Evolutionary conservation across 2,113 vertebrate genomes (phyloP).

Genomic region (Podarcis cretensis): DNA sequence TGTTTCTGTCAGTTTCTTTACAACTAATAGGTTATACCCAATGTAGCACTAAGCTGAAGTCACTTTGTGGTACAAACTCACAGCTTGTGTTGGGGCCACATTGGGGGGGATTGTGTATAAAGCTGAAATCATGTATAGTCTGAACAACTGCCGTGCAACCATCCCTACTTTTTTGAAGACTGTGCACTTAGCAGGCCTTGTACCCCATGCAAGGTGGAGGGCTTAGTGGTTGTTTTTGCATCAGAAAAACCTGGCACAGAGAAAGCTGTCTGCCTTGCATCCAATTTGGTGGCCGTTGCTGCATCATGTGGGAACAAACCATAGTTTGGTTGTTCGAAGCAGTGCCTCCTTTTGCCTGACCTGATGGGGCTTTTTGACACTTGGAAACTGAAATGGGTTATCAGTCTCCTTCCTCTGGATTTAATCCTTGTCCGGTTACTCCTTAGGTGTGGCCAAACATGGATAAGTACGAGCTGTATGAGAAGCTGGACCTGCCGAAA

Average conservation of each 20-base stretch:
- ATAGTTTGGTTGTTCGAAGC: not conserved
- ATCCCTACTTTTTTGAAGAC: too few species aligned
- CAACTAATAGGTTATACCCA: not conserved
- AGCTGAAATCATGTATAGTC: too few species aligned
- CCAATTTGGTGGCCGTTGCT: not conserved
- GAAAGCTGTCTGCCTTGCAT: too few species aligned
- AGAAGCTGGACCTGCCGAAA: conserved; percentile 96
- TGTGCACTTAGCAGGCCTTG: too few species aligned
- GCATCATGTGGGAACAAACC: not conserved
- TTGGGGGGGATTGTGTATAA: too few species aligned
- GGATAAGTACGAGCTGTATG: conserved; percentile 95
- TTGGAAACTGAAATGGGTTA: not conserved
- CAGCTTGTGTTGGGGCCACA: too few species aligned
- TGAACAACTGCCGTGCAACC: too few species aligned
- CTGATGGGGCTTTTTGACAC: not conserved
- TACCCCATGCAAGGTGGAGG: too few species aligned
- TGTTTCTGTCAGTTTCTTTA: not conserved
- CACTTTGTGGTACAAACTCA: too few species aligned
- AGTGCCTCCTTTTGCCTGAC: not conserved
- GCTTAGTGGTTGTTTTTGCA: too few species aligned
- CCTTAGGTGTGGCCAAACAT: conserved; percentile 92
- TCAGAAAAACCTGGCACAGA: too few species aligned
- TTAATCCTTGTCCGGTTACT: not conserved
- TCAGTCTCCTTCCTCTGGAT: too few species aligned
- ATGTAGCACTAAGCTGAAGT: not conserved